Evolutionary conservation across 2,113 vertebrate genomes (phyloP).

Genomic region (Microtus richardsoni): DNA sequence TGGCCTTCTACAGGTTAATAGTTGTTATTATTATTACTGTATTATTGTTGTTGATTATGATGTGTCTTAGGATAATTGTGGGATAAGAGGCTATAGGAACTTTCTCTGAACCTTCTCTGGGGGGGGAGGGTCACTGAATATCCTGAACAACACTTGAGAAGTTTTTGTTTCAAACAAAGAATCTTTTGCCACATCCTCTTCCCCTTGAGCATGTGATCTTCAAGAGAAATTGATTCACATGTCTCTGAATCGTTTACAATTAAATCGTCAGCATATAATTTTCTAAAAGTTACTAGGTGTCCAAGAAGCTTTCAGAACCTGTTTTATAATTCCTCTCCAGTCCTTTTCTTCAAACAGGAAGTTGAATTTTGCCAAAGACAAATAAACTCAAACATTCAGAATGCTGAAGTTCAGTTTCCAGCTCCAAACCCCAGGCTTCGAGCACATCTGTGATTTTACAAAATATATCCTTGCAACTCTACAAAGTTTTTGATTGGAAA

Average conservation of each 20-base stretch:
- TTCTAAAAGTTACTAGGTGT: constrained; percentile 75
- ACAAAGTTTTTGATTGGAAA: background rate
- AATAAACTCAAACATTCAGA: constrained; percentile 74
- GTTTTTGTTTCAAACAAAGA: constrained; percentile 66
- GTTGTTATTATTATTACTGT: background rate
- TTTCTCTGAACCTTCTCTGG: constrained; percentile 21
- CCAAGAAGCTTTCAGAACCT: constrained; percentile 80
- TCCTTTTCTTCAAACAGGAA: constrained; percentile 79
- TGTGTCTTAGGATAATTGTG: background rate
- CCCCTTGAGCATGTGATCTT: constrained; percentile 73
- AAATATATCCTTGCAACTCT: constrained; percentile 51
- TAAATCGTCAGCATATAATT: constrained; percentile 79
- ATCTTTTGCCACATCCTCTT: constrained; percentile 69
- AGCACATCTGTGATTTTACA: constrained; percentile 58
- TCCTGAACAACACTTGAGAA: constrained; percentile 63
- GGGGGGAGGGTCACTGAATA: background rate
- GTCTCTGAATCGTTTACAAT: constrained; percentile 82
- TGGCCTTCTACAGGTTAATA: background rate
- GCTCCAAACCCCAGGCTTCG: constrained; percentile 60
- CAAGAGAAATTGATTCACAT: constrained; percentile 79
- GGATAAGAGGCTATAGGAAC: background rate
- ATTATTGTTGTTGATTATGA: background rate
- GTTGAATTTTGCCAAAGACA: constrained; percentile 74
- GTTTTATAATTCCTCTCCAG: constrained; percentile 75
- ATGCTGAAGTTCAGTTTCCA: constrained; percentile 68